Evolutionary conservation across 2,888 invertebrate genomes (phyloP), one percentile per base, ranked within the genome.

Genomic region (Mantis religiosa): DNA sequence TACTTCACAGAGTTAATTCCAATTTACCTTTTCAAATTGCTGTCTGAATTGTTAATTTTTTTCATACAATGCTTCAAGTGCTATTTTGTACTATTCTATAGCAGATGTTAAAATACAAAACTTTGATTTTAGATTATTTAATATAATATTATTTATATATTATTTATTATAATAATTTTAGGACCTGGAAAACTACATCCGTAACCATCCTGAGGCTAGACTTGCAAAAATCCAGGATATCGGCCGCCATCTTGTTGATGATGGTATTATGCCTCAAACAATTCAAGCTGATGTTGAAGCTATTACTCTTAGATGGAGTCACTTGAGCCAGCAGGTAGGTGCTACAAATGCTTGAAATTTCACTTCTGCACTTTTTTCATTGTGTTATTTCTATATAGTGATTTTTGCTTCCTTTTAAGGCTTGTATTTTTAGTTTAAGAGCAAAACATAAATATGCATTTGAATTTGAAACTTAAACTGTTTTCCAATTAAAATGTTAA

Each of bases 181-280:
- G 97, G 97, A 97, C 92, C 93, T 98, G 91, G 98, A 98, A 93
- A 97, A 96, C 93, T 97, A 96, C 92, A 93, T 98, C 89, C 95
- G 96, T 89, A 95, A 96, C 92, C 97, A 96, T 93, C 95, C 96
- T 85, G 95, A 96, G 91, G 95, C 95, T 91, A 95, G 97, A 89
- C 94, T 96, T 91, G 94, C 95, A 84, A 95, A 96, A 92, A 96
- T 98, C 91, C 96, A 96, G 92, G 96, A 96, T 92, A 95, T 98
- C 91, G 97, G 96, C 30, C 95, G 95, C 89, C 95, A 96, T 93
- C 94, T 98, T 89, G 94, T 96, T 89, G 96, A 96, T 91, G 96
- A 96, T 91, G 96, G 96, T 92, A 96, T 97, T 91, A 96, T 97
- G 96, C 94, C 95, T 34, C 94, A 94, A 90, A 95, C 95, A 92